Evolutionary conservation across 2,888 invertebrate genomes (phyloP).

Genomic region (Polia nebulosa): DNA sequence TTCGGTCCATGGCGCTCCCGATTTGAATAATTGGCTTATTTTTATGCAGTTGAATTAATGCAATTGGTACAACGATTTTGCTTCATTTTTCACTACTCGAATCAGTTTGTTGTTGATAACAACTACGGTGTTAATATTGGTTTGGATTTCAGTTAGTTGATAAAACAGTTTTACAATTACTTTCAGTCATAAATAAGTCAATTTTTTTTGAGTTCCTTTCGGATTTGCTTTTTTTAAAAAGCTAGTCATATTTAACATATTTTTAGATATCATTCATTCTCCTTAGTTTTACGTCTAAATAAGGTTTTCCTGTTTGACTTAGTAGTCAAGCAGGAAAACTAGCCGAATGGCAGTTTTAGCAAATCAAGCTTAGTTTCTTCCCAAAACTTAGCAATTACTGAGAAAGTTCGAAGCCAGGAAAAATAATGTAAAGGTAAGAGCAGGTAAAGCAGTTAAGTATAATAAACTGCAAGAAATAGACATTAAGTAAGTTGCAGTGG

Average conservation of each 20-base stretch:
- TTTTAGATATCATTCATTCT: no score
- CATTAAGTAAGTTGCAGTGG: no score
- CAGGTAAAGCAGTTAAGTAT: neutral
- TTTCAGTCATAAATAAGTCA: no score
- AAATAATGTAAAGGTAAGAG: no score
- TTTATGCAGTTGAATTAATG: constrained; percentile 90
- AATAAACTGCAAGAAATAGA: neutral
- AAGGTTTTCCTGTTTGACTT: neutral
- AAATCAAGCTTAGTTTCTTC: neutral
- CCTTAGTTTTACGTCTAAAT: neutral
- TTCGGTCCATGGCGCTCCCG: constrained; percentile 82
- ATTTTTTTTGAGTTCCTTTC: no score
- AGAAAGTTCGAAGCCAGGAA: neutral
- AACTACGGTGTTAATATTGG: constrained; percentile 31
- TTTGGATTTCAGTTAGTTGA: constrained; percentile 26
- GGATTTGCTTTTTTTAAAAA: no score
- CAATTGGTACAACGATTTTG: constrained; percentile 86
- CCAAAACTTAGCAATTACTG: constrained; percentile 6
- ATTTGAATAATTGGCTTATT: constrained; percentile 91
- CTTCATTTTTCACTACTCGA: constrained; percentile 78
- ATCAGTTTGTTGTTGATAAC: constrained; percentile 64
- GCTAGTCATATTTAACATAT: no score
- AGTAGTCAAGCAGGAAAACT: no score
- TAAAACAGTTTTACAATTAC: neutral
- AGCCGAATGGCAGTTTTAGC: no score